A percentile compares a stretch with the other conserved stretches of the same genome.
These are phyloP conservation scores for Trypoxylus dichotomus DNA, from an alignment of 1,140 invertebrate species.

Conservation along the genomic window DNA sequence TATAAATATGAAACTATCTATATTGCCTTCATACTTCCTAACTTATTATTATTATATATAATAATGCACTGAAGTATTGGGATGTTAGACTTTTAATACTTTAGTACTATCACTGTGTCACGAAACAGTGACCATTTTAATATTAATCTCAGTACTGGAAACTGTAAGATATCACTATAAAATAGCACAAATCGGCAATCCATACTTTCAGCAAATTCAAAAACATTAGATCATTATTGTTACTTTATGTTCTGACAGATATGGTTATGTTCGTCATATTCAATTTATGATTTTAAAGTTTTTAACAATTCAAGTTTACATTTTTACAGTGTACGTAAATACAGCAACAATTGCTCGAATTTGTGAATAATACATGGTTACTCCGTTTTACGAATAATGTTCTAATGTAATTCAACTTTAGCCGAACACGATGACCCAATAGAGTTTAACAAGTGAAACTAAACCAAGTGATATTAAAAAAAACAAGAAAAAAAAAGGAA, in stretches of 20 bases:
- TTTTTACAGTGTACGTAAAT: too few relatives aligned
- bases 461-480: slow-evolving; percentile 19
- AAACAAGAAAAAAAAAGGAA: slow-evolving; percentile 6
- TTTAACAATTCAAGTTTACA: too few relatives aligned
- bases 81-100: slow-evolving; percentile 55
- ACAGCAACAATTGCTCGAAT: too few relatives aligned
- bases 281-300: too few relatives aligned
- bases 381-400: neutral
- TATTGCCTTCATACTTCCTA: slow-evolving; percentile 55
- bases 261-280: too few relatives aligned
- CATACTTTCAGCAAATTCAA: neutral
- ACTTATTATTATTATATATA: slow-evolving; percentile 51
- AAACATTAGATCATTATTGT: slow-evolving; percentile 19
- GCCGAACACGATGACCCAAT: neutral
- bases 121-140: slow-evolving; percentile 49
- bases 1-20: slow-evolving; percentile 54
- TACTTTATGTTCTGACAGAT: neutral
- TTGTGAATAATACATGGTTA: too few relatives aligned
- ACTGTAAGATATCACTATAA: slow-evolving; percentile 14
- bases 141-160: slow-evolving; percentile 49
- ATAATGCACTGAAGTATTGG: slow-evolving; percentile 55
- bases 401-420: neutral
- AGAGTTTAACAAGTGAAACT: neutral
- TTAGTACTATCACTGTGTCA: slow-evolving; percentile 53
- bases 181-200: slow-evolving; percentile 1